These are phyloP conservation scores for Champsocephalus gunnari DNA, from an alignment of 2,797 vertebrate species.

Conservation along the genomic window DNA sequence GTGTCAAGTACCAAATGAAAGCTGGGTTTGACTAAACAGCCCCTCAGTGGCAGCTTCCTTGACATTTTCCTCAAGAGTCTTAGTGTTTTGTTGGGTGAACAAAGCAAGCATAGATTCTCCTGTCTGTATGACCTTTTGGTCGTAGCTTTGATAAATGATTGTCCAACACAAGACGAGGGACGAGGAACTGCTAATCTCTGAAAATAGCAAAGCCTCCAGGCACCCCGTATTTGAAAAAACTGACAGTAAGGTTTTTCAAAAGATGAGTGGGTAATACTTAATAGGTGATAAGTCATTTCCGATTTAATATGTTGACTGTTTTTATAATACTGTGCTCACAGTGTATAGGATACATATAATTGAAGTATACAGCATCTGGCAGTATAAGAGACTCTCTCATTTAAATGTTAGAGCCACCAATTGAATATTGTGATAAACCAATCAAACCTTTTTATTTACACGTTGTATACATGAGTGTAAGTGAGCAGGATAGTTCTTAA, in stretches of 20 bases:
- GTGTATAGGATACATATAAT: neutral
- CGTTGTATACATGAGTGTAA: no score
- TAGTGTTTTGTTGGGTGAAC: conserved; percentile 60
- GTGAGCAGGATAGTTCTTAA: no score
- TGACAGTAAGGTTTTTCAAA: neutral
- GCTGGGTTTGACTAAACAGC: conserved; percentile 28
- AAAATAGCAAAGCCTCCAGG: conserved; percentile 7
- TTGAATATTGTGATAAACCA: neutral
- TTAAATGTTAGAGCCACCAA: neutral
- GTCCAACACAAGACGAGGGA: conserved; percentile 18
- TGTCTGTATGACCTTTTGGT: conserved; percentile 68
- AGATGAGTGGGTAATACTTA: neutral
- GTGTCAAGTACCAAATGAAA: conserved; percentile 49
- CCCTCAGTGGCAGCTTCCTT: conserved; percentile 51
- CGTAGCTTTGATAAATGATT: conserved; percentile 57
- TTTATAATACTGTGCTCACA: neutral
- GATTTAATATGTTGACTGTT: neutral
- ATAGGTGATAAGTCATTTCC: neutral
- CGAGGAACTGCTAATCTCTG: conserved; percentile 21
- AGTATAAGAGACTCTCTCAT: neutral
- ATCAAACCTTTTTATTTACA: no score
- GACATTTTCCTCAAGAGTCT: conserved; percentile 65
- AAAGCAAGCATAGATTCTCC: conserved; percentile 45
- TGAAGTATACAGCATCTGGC: neutral
- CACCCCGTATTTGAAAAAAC: conserved; percentile 5